Conservation (phyloP, 2,888 invertebrate species). For the Drosophila limbata region DNA sequence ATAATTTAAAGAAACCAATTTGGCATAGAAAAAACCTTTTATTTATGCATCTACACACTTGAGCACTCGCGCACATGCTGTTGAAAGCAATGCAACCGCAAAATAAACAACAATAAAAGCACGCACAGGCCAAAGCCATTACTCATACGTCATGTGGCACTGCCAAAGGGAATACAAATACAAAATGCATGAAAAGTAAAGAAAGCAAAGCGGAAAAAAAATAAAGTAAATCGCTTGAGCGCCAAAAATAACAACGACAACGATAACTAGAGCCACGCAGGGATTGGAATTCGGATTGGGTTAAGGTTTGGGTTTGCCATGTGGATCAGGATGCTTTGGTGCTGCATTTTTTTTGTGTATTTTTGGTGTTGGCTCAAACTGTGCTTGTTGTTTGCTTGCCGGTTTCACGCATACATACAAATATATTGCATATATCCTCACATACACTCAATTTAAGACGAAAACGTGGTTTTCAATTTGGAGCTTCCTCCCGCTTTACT, state of each 20-base stretch:
- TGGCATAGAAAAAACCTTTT: conserved; percentile 45
- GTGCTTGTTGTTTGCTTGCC: conserved; percentile 18
- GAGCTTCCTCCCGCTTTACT: conserved; percentile 2
- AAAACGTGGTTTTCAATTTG: conserved; percentile 30
- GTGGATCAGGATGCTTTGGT: conserved; percentile 61
- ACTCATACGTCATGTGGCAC: conserved; percentile 79
- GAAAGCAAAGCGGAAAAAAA: conserved; percentile 36
- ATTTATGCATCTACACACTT: conserved; percentile 26
- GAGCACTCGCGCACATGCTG: conserved; percentile 30
- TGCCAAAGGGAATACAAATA: conserved; percentile 76
- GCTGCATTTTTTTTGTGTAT: conserved; percentile 34
- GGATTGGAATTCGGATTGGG: conserved; percentile 43
- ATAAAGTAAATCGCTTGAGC: conserved; percentile 57
- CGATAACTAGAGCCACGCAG: conserved; percentile 22
- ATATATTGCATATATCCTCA: neutral
- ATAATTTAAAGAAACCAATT: conserved; percentile 78
- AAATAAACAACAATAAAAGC: conserved; percentile 67
- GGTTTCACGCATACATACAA: neutral
- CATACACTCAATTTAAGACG: conserved; percentile 9
- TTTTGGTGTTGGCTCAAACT: conserved; percentile 16
- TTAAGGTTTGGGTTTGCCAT: conserved; percentile 58
- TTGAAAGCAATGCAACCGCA: conserved; percentile 72
- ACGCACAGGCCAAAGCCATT: conserved; percentile 70
- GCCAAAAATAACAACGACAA: conserved; percentile 61
- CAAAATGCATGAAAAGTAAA: conserved; percentile 49